Evolutionary conservation across 2,888 invertebrate species (phyloP).

Genomic region (Pyrrhia umbra): DNA sequence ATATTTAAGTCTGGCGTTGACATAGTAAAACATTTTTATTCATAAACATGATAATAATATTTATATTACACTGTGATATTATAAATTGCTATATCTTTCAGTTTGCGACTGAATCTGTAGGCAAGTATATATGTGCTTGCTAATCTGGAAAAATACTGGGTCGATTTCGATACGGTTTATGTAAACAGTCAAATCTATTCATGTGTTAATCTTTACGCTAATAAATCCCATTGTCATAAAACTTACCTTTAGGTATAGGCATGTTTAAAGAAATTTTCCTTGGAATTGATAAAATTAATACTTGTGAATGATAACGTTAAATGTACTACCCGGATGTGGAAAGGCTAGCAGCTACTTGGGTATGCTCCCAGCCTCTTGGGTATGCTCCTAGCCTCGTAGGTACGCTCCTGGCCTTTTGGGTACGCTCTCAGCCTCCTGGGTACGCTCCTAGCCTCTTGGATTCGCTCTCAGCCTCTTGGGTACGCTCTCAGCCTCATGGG

Average conservation of each 20-base stretch:
- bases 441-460: no score
- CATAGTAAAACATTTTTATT: conserved; percentile 8
- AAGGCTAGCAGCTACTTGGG: no score
- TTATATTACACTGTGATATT: conserved; percentile 7
- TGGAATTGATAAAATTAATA: not conserved
- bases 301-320: not conserved
- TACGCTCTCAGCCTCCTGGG: no score
- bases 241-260: not conserved
- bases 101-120: conserved; percentile 14
- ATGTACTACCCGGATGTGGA: not conserved
- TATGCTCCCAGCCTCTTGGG: no score
- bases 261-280: not conserved
- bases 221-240: not conserved
- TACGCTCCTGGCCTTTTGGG: no score
- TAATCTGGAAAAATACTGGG: conserved; percentile 42
- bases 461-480: no score
- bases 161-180: conserved; percentile 2
- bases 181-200: not conserved
- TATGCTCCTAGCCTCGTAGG: no score
- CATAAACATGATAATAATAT: conserved; percentile 11
- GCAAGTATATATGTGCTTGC: not conserved
- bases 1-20: conserved; percentile 21
- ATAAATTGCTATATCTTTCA: not conserved
- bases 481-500: no score
- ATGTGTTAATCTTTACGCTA: not conserved